phyloP scores from a whole-genome alignment of 2,113 vertebrate genomes.

The Eurypyga helias region DNA sequence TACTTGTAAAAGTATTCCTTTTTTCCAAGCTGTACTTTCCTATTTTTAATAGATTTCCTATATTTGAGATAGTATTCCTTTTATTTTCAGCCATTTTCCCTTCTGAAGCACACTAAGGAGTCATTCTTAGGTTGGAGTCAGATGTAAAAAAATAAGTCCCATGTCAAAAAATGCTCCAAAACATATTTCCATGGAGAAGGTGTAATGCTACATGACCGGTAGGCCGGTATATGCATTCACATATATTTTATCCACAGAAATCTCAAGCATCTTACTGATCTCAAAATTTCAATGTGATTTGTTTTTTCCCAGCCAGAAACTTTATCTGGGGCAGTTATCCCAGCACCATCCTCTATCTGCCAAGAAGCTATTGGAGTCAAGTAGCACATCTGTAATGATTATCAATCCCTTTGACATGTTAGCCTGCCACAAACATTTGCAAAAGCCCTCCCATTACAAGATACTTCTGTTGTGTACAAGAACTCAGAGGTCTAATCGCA shows the following conservation, averaged over 20 bases:
- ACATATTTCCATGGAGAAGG: not conserved
- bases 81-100: not conserved
- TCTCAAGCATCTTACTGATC: not conserved
- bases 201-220: too few relatives aligned
- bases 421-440: not conserved
- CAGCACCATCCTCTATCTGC: not conserved
- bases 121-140: not conserved
- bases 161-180: not conserved
- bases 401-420: not conserved
- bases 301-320: not conserved
- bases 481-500: not conserved
- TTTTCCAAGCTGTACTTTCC: not conserved
- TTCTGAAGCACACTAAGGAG: not conserved
- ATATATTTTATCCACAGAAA: not conserved
- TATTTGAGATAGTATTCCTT: not conserved
- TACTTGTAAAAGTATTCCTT: not conserved
- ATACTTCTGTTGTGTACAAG: not conserved
- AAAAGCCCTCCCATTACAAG: not conserved
- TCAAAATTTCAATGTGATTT: not conserved
- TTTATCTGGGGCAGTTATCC: not conserved
- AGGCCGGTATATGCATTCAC: rapidly evolving
- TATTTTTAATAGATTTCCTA: not conserved
- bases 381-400: not conserved
- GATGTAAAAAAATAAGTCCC: not conserved
- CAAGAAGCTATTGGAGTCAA: not conserved